Base-by-base conservation (phyloP, 92 coral and sea anemone species). In the Porites evermanni region DNA sequence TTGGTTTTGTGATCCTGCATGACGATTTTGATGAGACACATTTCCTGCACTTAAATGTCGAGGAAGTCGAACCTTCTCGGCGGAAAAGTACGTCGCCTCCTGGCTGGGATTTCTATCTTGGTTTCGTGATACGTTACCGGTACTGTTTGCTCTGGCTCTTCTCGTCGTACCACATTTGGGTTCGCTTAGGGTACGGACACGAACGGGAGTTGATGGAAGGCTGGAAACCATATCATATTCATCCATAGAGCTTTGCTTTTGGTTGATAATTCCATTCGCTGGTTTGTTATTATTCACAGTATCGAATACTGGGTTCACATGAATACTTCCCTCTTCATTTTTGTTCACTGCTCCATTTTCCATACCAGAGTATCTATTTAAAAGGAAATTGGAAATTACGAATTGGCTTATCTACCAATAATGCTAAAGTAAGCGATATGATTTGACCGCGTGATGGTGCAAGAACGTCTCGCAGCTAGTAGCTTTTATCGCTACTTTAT, bases 31-130 rank as follows among this genome's bases (percentile, higher is more conserved):
- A 70, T 70, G 66, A 11, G 92, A 90, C 5, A 92, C 92, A 29
- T 92, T 92, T 64, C 94, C 94, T 6, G 92, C 90, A n/a, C 94
- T 92, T 9, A 91, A 92, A 64, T 92, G 94, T 18, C 94, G 74
- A 8, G 92, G 89, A 53, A 84, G 21, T 23, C 66, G 79, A 2
- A 64, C 53, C 26, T 61, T 73, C 78, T 73, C 72, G 2, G 71
- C 86, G 6, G 53, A 38, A 20, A 61, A 61, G 53, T 74, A 23
- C 20, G 72, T 71, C 63, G 89, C 59, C 0, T 85, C 80, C 1
- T 81, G 74, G 24, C 78, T 86, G 67, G 47, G 87, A 17, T 73
- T 72, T 53, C 64, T 74, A 21, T 83, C 80, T 18, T 84, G 85
- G 83, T 88, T 78, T 13, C 87, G 90, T 12, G 95, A 80, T n/a